phyloP scores from a whole-genome alignment of 2,797 vertebrate species.

The Tangara arthus region DNA sequence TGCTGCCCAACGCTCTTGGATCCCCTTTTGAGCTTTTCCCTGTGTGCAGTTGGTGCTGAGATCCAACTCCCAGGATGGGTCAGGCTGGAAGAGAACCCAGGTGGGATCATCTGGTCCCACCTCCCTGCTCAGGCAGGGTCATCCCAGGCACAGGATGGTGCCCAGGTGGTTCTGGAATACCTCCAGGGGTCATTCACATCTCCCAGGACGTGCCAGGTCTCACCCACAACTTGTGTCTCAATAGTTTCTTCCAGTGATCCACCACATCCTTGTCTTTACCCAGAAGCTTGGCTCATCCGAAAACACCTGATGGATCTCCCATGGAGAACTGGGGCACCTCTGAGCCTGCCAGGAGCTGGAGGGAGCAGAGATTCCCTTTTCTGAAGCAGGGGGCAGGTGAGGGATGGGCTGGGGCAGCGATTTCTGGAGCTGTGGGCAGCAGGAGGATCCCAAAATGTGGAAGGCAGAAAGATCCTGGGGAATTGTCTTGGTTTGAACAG shows the following conservation, averaged over 20 bases:
- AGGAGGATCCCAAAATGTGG: accelerated
- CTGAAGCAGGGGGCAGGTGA: neutral
- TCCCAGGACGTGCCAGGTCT: neutral
- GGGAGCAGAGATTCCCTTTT: neutral
- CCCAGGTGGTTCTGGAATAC: neutral
- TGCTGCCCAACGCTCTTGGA: accelerated
- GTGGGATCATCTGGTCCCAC: too few species aligned
- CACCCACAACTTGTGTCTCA: accelerated
- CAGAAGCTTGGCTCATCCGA: neutral
- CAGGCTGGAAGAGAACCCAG: neutral
- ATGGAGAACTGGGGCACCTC: neutral
- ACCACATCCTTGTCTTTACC: neutral
- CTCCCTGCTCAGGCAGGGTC: neutral
- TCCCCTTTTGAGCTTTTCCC: neutral
- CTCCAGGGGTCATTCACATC: neutral
- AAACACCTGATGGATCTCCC: accelerated
- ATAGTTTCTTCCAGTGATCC: neutral
- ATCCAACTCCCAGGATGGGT: neutral
- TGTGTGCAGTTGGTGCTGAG: neutral
- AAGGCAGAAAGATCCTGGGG: neutral
- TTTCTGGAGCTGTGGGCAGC: neutral
- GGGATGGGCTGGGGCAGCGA: neutral
- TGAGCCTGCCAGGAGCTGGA: neutral
- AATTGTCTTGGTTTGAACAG: neutral
- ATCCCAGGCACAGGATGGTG: neutral